These are phyloP conservation scores for Abramis brama DNA, from an alignment of 2,113 vertebrate genomes.

Conservation along the genomic window DNA sequence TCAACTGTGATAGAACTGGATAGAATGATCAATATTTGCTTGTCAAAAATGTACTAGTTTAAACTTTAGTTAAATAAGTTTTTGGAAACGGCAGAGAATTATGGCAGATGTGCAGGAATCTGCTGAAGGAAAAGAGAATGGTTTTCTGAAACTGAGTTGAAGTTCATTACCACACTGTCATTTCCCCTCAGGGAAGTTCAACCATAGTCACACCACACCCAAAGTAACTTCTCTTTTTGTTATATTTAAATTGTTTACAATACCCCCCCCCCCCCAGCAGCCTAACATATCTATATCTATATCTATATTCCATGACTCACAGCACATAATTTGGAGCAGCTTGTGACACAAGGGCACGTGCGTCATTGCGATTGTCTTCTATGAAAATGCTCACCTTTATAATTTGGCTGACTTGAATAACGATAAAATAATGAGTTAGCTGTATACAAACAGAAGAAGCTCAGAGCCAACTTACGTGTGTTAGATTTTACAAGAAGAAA, in stretches of 20 bases:
- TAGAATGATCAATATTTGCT: too few species aligned
- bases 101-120: neutral
- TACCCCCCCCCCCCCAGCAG: neutral
- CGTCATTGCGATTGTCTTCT: constrained; percentile 11
- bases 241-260: neutral
- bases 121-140: neutral
- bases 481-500: neutral
- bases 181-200: constrained; percentile 17
- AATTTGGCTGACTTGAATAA: neutral
- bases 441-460: neutral
- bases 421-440: neutral
- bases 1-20: neutral
- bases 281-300: neutral
- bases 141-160: neutral
- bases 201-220: neutral
- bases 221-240: constrained; percentile 23
- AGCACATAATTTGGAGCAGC: neutral
- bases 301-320: constrained; percentile 9
- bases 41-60: too few species aligned
- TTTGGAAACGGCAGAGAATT: neutral
- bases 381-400: constrained; percentile 9
- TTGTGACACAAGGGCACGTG: constrained; percentile 6
- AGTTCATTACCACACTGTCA: neutral
- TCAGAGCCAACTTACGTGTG: neutral
- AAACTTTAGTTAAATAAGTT: neutral